Percentiles rank a stretch among this genome's conserved stretches.
These are phyloP conservation scores for Zele albiditarsus DNA, from an alignment of 2,888 invertebrate species.

Conservation along the genomic window DNA sequence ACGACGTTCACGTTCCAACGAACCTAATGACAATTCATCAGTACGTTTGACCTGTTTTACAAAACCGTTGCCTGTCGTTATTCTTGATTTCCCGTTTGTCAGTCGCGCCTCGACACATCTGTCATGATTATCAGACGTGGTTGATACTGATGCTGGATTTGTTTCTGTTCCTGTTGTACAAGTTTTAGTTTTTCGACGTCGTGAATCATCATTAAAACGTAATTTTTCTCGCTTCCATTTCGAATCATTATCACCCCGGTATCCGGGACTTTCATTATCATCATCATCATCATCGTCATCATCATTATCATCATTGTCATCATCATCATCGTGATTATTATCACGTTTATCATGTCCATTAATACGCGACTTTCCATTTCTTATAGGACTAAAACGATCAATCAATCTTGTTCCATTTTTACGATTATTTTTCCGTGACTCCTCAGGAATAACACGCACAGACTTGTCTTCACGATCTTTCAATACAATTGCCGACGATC, in stretches of 20 bases:
- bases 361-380: constrained; percentile 44
- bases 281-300: constrained; percentile 34
- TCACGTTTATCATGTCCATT: constrained; percentile 28
- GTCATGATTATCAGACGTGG: constrained; percentile 26
- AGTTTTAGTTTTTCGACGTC: constrained; percentile 8
- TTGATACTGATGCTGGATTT: background rate
- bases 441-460: background rate
- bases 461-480: constrained; percentile 18
- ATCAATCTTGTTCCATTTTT: background rate
- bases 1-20: constrained; percentile 48
- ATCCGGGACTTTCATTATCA: constrained; percentile 13
- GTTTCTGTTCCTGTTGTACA: background rate
- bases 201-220: background rate
- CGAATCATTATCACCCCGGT: background rate
- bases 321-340: constrained; percentile 40
- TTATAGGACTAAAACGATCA: constrained; percentile 7
- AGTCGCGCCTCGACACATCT: constrained; percentile 37
- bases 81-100: constrained; percentile 50
- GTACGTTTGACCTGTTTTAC: constrained; percentile 50
- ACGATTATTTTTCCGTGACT: constrained; percentile 1
- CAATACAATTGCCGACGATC: constrained; percentile 42
- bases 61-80: constrained; percentile 48
- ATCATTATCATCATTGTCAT: constrained; percentile 41
- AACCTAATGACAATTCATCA: constrained; percentile 43
- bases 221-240: constrained; percentile 4